A percentile compares a stretch with the other conserved stretches of the same genome.
phyloP scores from a whole-genome alignment of 2,888 invertebrate species.

The Oligia strigilis region DNA sequence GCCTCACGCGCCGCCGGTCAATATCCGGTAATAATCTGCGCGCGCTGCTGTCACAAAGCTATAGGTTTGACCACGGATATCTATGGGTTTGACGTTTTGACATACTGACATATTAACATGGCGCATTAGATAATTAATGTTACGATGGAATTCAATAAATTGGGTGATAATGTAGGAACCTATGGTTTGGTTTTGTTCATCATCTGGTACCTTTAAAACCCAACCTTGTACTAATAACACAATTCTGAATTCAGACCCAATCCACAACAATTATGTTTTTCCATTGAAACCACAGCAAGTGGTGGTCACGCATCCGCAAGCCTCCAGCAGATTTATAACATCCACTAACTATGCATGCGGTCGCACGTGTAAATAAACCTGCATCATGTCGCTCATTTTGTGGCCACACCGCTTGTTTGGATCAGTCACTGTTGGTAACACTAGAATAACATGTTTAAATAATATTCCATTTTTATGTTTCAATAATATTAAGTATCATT shows the following conservation, averaged over 20 bases:
- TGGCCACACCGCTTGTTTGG: conserved; percentile 22
- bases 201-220: background rate
- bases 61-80: too few relatives aligned
- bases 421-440: background rate
- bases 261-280: background rate
- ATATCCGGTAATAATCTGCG: too few relatives aligned
- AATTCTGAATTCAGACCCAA: background rate
- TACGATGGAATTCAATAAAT: too few relatives aligned
- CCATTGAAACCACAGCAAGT: background rate
- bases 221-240: background rate
- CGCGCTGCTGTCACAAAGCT: too few relatives aligned
- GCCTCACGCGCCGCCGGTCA: too few relatives aligned
- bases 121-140: too few relatives aligned
- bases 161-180: too few relatives aligned
- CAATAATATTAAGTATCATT: background rate
- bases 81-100: too few relatives aligned
- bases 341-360: conserved; percentile 40
- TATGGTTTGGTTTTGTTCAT: background rate
- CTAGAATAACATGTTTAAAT: background rate
- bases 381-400: conserved; percentile 16
- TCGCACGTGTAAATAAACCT: conserved; percentile 27
- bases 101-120: too few relatives aligned
- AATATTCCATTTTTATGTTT: background rate
- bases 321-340: conserved; percentile 41
- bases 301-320: conserved; percentile 12